Evolutionary conservation across 2,888 invertebrate genomes (phyloP).

Genomic region (Diaphora mendica): DNA sequence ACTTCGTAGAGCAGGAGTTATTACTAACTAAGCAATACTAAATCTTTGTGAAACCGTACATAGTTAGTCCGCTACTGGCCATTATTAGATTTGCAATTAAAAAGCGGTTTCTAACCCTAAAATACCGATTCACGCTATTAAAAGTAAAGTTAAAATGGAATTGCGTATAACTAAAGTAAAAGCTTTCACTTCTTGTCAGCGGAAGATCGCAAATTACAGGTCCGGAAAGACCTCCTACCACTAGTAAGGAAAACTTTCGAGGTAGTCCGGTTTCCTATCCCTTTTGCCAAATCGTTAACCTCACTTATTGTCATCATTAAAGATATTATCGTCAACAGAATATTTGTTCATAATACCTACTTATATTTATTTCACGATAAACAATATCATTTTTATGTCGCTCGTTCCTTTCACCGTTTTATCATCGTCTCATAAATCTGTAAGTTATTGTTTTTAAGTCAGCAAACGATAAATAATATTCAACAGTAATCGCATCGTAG

Average conservation of each 20-base stretch:
- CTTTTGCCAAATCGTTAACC: not conserved
- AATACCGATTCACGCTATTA: too few relatives aligned
- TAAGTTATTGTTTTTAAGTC: slow-evolving; percentile 12
- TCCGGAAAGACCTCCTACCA: not conserved
- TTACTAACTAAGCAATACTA: not conserved
- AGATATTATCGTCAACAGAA: not conserved
- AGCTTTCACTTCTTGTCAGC: not conserved
- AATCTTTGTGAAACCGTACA: not conserved
- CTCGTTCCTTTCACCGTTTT: slow-evolving; percentile 1
- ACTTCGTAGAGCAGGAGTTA: not conserved
- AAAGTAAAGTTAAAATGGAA: not conserved
- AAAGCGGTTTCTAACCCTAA: not conserved
- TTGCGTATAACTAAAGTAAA: not conserved
- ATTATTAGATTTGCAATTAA: not conserved
- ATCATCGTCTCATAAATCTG: slow-evolving; percentile 11
- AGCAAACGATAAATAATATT: slow-evolving; percentile 7
- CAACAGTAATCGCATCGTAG: slow-evolving; percentile 20
- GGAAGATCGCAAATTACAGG: slow-evolving; percentile 1
- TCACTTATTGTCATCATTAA: not conserved
- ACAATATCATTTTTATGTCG: not conserved
- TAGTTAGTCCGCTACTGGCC: not conserved
- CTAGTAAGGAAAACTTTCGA: not conserved
- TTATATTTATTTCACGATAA: not conserved
- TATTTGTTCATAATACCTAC: not conserved
- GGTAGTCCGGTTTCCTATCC: not conserved